These are phyloP conservation scores for Beaufortia kweichowensis DNA, from an alignment of 2,113 vertebrate species.

Conservation along the genomic window DNA sequence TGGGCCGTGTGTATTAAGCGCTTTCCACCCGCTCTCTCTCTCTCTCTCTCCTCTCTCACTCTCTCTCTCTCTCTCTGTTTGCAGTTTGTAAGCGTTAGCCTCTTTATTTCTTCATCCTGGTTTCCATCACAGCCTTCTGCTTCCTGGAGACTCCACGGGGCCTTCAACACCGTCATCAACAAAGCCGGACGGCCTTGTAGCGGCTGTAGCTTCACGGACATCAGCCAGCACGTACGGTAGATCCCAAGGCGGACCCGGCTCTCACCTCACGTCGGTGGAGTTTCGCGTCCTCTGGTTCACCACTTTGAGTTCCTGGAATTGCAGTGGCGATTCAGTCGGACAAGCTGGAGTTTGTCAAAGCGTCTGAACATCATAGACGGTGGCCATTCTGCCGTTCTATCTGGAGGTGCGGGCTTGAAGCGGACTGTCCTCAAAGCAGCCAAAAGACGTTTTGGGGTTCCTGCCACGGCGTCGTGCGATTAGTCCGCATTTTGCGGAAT, in stretches of 20 bases:
- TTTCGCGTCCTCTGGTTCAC: slow-evolving; percentile 98
- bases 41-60: too few species aligned
- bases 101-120: slow-evolving; percentile 98
- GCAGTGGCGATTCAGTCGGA: slow-evolving; percentile 92
- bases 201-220: slow-evolving; percentile 72
- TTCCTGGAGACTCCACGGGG: slow-evolving; percentile 96
- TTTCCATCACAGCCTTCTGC: slow-evolving; percentile 99
- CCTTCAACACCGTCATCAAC: slow-evolving; percentile 97
- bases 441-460: slow-evolving; percentile 96
- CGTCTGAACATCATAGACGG: slow-evolving; percentile 95
- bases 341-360: slow-evolving; percentile 97
- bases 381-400: slow-evolving; percentile 96
- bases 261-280: slow-evolving; percentile 94
- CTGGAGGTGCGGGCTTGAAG: slow-evolving; percentile 94
- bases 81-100: slow-evolving; percentile 95
- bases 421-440: slow-evolving; percentile 95
- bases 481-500: slow-evolving; percentile 96
- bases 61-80: slow-evolving; percentile 55
- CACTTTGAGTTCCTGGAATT: slow-evolving; percentile 96
- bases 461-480: slow-evolving; percentile 97
- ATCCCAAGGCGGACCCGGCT: slow-evolving; percentile 93
- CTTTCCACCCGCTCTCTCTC: too few species aligned
- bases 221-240: slow-evolving; percentile 85
- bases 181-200: slow-evolving; percentile 87
- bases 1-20: not conserved